Conservation (phyloP, 2,888 invertebrate genomes). For the Melinaea menophilus region DNA sequence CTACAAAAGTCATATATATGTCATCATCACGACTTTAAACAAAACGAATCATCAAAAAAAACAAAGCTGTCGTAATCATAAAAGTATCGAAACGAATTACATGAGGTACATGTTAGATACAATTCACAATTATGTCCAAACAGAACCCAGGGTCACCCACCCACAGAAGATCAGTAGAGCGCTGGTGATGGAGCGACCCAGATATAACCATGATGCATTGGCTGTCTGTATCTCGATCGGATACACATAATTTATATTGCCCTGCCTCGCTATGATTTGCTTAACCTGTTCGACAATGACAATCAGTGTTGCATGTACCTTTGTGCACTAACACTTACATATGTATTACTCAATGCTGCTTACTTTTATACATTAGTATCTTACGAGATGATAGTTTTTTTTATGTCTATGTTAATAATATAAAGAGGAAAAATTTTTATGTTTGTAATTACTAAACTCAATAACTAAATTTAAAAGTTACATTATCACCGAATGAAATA, state of each 20-base stretch:
- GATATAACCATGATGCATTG: constrained; percentile 42
- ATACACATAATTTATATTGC: constrained; percentile 36
- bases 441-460: not conserved
- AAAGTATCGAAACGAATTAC: no score
- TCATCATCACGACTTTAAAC: no score
- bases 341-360: constrained; percentile 10
- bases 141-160: constrained; percentile 24
- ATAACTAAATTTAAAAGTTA: no score
- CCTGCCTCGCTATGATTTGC: constrained; percentile 27
- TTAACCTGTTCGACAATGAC: constrained; percentile 34
- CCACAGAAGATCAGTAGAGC: constrained; percentile 30
- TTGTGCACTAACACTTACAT: constrained; percentile 27
- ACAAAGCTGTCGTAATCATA: no score
- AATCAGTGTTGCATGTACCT: constrained; percentile 25
- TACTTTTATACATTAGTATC: not conserved
- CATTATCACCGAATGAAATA: no score
- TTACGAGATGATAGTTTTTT: not conserved
- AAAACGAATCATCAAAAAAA: no score
- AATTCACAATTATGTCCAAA: constrained; percentile 10
- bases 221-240: constrained; percentile 39
- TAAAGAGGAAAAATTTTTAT: no score
- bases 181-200: constrained; percentile 38
- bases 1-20: no score
- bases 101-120: not conserved
- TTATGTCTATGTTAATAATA: not conserved